Percentiles rank a stretch among this genome's conserved stretches.
These are phyloP conservation scores for Babyrousa celebensis DNA, from an alignment of 2,797 vertebrate genomes.

Conservation along the genomic window DNA sequence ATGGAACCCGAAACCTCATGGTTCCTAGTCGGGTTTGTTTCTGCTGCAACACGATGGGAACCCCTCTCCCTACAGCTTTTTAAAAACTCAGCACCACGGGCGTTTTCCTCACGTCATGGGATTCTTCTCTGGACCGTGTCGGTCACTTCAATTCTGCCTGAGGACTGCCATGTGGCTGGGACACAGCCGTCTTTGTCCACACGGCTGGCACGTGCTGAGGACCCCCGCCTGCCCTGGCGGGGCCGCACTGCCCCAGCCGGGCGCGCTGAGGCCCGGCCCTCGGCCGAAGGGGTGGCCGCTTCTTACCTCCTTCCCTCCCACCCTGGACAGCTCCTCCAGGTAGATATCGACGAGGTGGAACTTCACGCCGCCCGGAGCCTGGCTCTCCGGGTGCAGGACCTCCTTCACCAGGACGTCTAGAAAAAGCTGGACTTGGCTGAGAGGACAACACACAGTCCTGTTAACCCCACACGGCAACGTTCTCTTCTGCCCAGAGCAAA, in stretches of 20 bases:
- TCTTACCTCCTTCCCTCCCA: slow-evolving; percentile 95
- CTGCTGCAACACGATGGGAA: no score
- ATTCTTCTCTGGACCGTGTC: not conserved
- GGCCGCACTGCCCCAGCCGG: no score
- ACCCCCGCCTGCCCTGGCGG: no score
- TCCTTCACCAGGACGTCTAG: slow-evolving; percentile 92
- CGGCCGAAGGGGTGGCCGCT: fast-evolving
- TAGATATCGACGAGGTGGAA: slow-evolving; percentile 96
- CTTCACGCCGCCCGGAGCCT: slow-evolving; percentile 92
- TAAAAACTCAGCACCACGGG: no score
- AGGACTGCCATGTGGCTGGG: fast-evolving
- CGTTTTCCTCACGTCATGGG: fast-evolving
- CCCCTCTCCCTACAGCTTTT: no score
- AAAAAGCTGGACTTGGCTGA: slow-evolving; percentile 91
- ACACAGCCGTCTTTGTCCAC: fast-evolving
- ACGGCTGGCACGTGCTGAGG: not conserved
- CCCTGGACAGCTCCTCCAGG: slow-evolving; percentile 94
- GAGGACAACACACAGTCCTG: not conserved
- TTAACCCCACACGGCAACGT: fast-evolving
- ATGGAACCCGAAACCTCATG: no score
- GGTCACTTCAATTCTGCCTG: not conserved
- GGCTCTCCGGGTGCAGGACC: slow-evolving; percentile 91
- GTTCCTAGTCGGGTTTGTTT: no score
- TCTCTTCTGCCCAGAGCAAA: not conserved
- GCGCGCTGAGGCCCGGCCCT: fast-evolving